Conservation (phyloP, 2,113 vertebrate species). For the Rhea pennata region DNA sequence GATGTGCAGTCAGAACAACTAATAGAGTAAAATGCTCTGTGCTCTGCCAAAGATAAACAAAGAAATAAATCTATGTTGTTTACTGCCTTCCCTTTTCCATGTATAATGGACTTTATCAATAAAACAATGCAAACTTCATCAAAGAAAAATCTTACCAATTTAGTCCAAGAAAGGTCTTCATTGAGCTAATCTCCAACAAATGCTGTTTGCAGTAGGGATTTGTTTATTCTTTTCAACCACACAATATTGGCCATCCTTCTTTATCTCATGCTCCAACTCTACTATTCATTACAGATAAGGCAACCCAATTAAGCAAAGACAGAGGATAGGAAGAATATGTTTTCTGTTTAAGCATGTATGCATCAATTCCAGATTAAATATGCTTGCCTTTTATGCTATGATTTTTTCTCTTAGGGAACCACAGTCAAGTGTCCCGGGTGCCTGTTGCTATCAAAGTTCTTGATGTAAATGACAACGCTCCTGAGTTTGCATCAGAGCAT, state of each 20-base stretch:
- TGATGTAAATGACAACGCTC: conserved; percentile 98
- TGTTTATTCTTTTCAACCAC: conserved; percentile 39
- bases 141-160: conserved; percentile 59
- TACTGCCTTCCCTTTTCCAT: conserved; percentile 38
- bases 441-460: conserved; percentile 95
- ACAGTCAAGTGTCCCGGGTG: conserved; percentile 95
- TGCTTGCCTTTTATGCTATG: conserved; percentile 30
- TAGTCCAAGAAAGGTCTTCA: conserved; percentile 52
- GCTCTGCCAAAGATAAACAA: conserved; percentile 57
- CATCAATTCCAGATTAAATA: conserved; percentile 5
- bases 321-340: neutral
- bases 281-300: neutral
- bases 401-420: conserved; percentile 86
- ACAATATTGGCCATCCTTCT: conserved; percentile 24
- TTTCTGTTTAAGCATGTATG: neutral
- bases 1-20: conserved; percentile 36
- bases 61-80: conserved; percentile 62
- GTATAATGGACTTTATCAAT: conserved; percentile 66
- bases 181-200: conserved; percentile 59
- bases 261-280: neutral
- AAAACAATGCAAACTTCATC: conserved; percentile 71
- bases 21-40: conserved; percentile 54
- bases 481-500: conserved; percentile 92
- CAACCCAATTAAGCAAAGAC: neutral
- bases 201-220: conserved; percentile 47